phyloP scores from a whole-genome alignment of 2,113 vertebrate genomes.

The Ciconia maguari region DNA sequence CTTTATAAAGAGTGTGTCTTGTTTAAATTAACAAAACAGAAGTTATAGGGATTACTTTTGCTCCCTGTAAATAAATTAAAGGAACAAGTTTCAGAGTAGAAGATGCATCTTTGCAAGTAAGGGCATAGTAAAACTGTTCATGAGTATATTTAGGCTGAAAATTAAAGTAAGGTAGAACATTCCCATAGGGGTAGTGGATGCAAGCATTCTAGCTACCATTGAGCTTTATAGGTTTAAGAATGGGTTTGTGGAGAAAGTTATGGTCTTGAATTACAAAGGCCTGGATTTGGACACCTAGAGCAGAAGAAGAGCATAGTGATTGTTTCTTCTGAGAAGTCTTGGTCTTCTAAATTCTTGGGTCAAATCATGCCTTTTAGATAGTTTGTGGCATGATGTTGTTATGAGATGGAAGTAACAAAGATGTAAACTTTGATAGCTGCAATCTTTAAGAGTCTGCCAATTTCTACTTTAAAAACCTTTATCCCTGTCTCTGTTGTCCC shows the following conservation, averaged over 20 bases:
- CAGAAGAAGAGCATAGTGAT: not conserved
- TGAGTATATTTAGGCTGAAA: not conserved
- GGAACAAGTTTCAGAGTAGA: not conserved
- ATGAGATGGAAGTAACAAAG: not conserved
- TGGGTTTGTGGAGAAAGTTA: not conserved
- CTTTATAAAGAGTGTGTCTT: not conserved
- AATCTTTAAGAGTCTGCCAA: not conserved
- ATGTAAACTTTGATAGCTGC: not conserved
- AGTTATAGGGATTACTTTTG: not conserved
- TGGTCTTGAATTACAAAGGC: not conserved
- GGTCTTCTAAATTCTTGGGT: not conserved
- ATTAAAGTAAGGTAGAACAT: not conserved
- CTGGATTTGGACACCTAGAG: not conserved
- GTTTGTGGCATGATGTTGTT: not conserved
- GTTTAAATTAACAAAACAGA: not conserved
- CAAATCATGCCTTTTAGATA: not conserved
- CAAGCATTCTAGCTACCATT: not conserved
- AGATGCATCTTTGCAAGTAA: not conserved
- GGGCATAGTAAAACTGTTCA: not conserved
- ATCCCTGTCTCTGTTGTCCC: not conserved
- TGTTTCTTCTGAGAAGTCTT: not conserved
- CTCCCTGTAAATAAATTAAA: not conserved
- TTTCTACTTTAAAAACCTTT: not conserved
- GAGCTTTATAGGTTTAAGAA: not conserved
- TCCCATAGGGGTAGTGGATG: not conserved